phyloP scores from a whole-genome alignment of 2,797 vertebrate species.

The Eleutherodactylus coqui region DNA sequence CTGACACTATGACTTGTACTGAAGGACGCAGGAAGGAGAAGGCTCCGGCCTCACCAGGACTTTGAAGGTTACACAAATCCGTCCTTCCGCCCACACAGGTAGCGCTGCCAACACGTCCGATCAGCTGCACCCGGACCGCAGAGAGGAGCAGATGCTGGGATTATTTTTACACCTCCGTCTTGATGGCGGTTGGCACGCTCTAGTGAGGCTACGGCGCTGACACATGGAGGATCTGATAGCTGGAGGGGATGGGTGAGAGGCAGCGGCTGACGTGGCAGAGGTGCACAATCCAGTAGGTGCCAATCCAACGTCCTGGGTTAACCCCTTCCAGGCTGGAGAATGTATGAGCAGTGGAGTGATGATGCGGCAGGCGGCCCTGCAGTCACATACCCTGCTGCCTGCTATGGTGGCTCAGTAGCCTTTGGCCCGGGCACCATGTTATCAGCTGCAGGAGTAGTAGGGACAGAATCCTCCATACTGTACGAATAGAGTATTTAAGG shows the following conservation, averaged over 20 bases:
- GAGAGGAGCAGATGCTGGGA: slow-evolving; percentile 46
- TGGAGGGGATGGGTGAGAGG: neutral
- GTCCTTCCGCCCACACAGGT: slow-evolving; percentile 18
- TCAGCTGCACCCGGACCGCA: slow-evolving; percentile 20
- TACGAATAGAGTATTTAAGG: too few relatives aligned
- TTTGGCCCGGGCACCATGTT: too few relatives aligned
- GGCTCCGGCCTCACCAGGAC: neutral
- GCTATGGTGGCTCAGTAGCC: too few relatives aligned
- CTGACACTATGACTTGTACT: neutral
- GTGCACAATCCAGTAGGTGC: neutral
- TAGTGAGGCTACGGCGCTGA: slow-evolving; percentile 27
- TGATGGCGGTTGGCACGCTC: slow-evolving; percentile 28
- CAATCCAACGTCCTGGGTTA: neutral
- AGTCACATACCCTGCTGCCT: too few relatives aligned
- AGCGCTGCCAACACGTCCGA: slow-evolving; percentile 40
- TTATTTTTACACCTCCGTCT: slow-evolving; percentile 53
- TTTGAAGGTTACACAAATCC: slow-evolving; percentile 25
- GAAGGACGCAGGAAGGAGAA: slow-evolving; percentile 2
- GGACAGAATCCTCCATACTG: too few relatives aligned
- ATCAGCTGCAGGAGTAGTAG: too few relatives aligned
- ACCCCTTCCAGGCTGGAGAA: neutral
- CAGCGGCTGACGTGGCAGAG: slow-evolving; percentile 3
- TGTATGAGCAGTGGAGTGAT: too few relatives aligned
- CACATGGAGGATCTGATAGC: slow-evolving; percentile 40
- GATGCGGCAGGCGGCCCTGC: too few relatives aligned